phyloP scores from a whole-genome alignment of 2,113 vertebrate genomes.

The Proterorhinus semilunaris region DNA sequence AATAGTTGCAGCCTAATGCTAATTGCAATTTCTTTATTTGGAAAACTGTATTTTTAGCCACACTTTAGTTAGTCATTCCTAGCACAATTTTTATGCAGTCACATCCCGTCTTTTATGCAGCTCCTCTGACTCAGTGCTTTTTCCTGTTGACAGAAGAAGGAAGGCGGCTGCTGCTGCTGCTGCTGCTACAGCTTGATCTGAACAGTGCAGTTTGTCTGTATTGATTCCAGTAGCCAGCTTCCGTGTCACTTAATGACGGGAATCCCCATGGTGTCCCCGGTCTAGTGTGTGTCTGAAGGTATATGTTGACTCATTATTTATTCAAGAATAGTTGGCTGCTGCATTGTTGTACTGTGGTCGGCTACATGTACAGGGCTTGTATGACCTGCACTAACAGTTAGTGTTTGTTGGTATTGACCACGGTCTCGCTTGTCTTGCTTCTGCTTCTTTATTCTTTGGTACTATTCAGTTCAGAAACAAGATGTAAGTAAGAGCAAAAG shows the following conservation, averaged over 20 bases:
- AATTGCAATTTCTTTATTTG: background rate
- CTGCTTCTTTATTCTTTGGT: background rate
- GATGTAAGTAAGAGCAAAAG: background rate
- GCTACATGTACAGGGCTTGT: conserved; percentile 21
- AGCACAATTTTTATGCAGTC: conserved; percentile 29
- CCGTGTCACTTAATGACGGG: conserved; percentile 27
- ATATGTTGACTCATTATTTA: conserved; percentile 46
- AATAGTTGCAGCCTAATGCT: no score
- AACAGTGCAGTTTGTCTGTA: conserved; percentile 22
- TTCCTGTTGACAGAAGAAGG: conserved; percentile 43
- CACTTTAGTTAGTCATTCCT: conserved; percentile 20
- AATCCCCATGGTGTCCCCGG: conserved; percentile 22
- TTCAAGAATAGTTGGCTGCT: conserved; percentile 23
- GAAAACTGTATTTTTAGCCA: conserved; percentile 21
- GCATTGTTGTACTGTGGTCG: conserved; percentile 7
- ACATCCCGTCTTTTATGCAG: conserved; percentile 22
- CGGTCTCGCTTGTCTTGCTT: background rate
- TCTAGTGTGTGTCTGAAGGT: background rate
- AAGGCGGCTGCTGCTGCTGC: background rate
- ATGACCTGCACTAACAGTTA: background rate
- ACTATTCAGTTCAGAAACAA: background rate
- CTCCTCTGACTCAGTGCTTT: conserved; percentile 51
- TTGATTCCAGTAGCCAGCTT: conserved; percentile 5
- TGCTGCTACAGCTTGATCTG: background rate
- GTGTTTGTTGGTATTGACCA: background rate